Evolutionary conservation across 92 coral and sea anemone genomes (phyloP), one percentile per base, ranked within the genome.

Genomic region (Pocillopora grandis): DNA sequence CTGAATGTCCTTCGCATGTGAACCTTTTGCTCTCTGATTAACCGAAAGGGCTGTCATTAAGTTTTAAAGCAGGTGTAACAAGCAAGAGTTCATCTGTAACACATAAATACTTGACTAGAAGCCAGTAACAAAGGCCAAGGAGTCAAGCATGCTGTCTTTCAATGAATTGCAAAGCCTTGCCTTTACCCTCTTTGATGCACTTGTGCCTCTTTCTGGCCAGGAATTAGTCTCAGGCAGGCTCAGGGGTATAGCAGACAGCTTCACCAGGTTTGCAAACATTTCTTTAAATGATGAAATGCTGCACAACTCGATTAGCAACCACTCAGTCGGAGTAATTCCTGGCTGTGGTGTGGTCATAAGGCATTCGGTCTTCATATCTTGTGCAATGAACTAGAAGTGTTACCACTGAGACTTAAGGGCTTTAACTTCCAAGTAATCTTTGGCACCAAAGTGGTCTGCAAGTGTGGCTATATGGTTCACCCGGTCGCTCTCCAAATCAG

Each of bases 261-360:
- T 85, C 89, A 85, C 68, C 84, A 78, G 72, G 84, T 85, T 85
- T 63, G 89, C 78, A 69, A 85, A 78, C 84, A 85, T 85, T 27
- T 20, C 80, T 78, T 48, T 85, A 62, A 85, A 85, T 78, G 89
- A 77, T 85, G 64, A 23, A 23, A 23, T 23, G 23, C 89, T 72
- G 80, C 89, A 85, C 31, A 85, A 79, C 84, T 77, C 71, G 78
- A 79, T 85, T 78, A 85, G 89, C 89, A 85, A 77, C 89, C 89
- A 85, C 84, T 85, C 89, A 85, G 89, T 85, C 37, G 80, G 71
- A 79, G 75, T 66, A 52, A 49, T 66, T 62, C 42, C 72, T 27
- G 75, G 84, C 63, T 79, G 84, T 85, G 55, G 84, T 78, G 84
- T 21, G 13, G 63, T 23, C 84, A 77, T 85, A 33, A 84, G 89